Evolutionary conservation across 1,140 invertebrate species (phyloP), one percentile per base, ranked within the genome.

Genomic region (Atta colombica): DNA sequence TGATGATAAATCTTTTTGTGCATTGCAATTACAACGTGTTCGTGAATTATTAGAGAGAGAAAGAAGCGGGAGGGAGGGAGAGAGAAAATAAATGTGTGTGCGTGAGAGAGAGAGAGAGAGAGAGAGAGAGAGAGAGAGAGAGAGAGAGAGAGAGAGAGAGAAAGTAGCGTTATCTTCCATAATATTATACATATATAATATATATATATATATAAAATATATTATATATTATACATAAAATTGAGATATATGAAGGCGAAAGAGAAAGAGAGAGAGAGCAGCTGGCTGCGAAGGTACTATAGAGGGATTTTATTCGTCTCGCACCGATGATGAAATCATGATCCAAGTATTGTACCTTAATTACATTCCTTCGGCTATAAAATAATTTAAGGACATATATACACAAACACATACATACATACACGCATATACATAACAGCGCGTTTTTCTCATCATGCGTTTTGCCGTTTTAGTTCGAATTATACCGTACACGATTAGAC

Each of bases 331-430:
- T 91, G 89, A 88, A 92, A 91, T 75, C 90, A 95, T 94, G 93
- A 94, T 95, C 39, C 90, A 94, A 95, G 95, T 95, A 95, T 95
- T 95, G 95, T 95, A 95, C 94, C 93, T 94, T 95, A 45, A 45
- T 45, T 45, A 95, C 95, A 95, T 95, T 95, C 95, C 95, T 95
- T 95, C 95, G 95, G 95, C 94, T 95, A 95, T 95, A 95, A 95
- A 92, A 89, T 95, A 95, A 94, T 94, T 93, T 94, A 94, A 94
- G 91, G 81, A 88, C 85, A 89, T 84, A 39, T 18, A 51, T 14
- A 51, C n/a, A 68, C 18, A 51, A 14, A 25, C 2, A 39, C n/a
- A 1, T 18, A 81, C 21, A 71, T 6, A 68, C 14, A 45, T 1
- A 68, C 14, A 58, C 25, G 55, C 65, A 71, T 21, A 69, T 77